Conservation (phyloP, 2,797 vertebrate genomes). For the Enteromius treurensis region DNA sequence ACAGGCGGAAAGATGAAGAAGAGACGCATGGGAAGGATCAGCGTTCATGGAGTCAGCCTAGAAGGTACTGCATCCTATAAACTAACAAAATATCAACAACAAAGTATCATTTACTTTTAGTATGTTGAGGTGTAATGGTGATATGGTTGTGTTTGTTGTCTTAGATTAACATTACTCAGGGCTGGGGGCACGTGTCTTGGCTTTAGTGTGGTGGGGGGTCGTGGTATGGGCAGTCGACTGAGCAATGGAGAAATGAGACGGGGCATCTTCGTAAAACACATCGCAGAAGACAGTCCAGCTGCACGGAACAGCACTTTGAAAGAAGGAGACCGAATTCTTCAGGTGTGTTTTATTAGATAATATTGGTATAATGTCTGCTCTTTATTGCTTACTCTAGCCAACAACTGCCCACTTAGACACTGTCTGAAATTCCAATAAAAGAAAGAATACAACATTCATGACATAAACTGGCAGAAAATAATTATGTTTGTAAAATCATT, state of each 20-base stretch:
- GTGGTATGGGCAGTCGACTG: slow-evolving; percentile 93
- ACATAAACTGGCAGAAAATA: background rate
- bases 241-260: slow-evolving; percentile 95
- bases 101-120: background rate
- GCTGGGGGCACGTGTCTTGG: slow-evolving; percentile 89
- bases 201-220: slow-evolving; percentile 95
- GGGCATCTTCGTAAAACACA: slow-evolving; percentile 96
- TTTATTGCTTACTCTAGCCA: slow-evolving; percentile 8
- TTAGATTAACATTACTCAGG: slow-evolving; percentile 87
- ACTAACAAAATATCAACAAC: slow-evolving; percentile 43
- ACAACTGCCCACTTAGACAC: background rate
- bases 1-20: slow-evolving; percentile 13
- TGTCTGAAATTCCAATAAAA: background rate
- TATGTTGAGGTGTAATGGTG: slow-evolving; percentile 13
- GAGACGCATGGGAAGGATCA: slow-evolving; percentile 20
- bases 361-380: too few species aligned
- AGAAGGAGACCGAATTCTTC: slow-evolving; percentile 92
- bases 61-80: slow-evolving; percentile 49
- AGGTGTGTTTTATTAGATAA: slow-evolving; percentile 73
- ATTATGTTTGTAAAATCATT: background rate
- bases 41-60: slow-evolving; percentile 50
- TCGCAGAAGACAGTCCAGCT: slow-evolving; percentile 92
- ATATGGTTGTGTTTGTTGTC: slow-evolving; percentile 46
- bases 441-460: background rate
- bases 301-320: slow-evolving; percentile 88